Evolutionary conservation across 2,888 invertebrate species (phyloP).

Genomic region (Tuberolachnus salignus): DNA sequence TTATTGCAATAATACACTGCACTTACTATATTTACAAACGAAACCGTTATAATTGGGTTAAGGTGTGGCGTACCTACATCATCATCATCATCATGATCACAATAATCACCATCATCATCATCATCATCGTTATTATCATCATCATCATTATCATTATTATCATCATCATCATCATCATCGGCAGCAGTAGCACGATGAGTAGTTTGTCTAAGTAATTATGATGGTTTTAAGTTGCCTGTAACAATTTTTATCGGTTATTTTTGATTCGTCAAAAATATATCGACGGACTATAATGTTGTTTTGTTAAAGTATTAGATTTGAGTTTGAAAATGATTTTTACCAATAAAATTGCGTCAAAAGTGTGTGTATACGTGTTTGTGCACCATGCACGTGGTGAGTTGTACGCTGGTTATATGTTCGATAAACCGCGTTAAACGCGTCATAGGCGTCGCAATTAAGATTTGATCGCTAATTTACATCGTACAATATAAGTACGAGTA

Average conservation of each 20-base stretch:
- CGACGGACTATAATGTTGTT: slow-evolving; percentile 19
- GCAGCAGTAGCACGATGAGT: not conserved
- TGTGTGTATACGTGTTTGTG: not conserved
- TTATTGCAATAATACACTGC: not conserved
- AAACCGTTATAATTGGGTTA: slow-evolving; percentile 10
- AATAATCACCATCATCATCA: no score
- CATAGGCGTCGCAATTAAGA: slow-evolving; percentile 18
- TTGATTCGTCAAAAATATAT: slow-evolving; percentile 21
- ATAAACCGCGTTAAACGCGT: slow-evolving; percentile 8
- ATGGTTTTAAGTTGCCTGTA: slow-evolving; percentile 4
- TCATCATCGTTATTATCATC: not conserved
- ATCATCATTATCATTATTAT: not conserved
- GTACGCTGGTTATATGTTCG: not conserved
- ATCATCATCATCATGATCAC: not conserved
- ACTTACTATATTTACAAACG: not conserved
- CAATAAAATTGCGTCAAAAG: slow-evolving; percentile 2
- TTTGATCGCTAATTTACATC: slow-evolving; percentile 9
- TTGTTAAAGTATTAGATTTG: slow-evolving; percentile 29
- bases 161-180: not conserved
- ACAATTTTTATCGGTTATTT: slow-evolving; percentile 17
- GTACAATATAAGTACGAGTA: not conserved
- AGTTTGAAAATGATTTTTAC: slow-evolving; percentile 3
- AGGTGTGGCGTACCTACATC: not conserved
- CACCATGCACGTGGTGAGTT: slow-evolving; percentile 1
- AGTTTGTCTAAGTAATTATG: slow-evolving; percentile 6